A percentile compares a stretch with the other conserved stretches of the same genome.
Evolutionary conservation across 2,797 vertebrate species (phyloP).

Genomic region (Ispidina picta): DNA sequence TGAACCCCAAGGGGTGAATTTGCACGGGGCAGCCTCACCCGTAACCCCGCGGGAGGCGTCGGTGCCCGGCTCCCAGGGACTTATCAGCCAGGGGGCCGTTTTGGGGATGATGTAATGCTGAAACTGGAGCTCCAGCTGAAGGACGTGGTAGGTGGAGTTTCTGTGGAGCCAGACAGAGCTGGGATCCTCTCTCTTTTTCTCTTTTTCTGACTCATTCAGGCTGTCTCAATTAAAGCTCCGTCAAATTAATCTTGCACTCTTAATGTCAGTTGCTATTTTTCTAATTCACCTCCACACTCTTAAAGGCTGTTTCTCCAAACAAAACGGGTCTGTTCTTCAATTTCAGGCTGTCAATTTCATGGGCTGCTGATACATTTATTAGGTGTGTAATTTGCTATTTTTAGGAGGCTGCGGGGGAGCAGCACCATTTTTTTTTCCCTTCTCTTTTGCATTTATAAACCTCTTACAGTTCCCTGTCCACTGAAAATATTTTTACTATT

Average conservation of each 20-base stretch:
- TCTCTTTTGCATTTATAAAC: slow-evolving; percentile 64
- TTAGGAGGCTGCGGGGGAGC: slow-evolving; percentile 70
- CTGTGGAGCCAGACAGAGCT: slow-evolving; percentile 73
- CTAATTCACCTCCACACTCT: slow-evolving; percentile 66
- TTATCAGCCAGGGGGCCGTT: slow-evolving; percentile 48
- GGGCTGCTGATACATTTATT: slow-evolving; percentile 78
- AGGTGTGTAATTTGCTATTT: slow-evolving; percentile 77
- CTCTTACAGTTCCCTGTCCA: slow-evolving; percentile 63
- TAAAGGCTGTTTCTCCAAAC: slow-evolving; percentile 70
- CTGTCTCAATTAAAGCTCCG: slow-evolving; percentile 76
- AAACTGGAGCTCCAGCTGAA: slow-evolving; percentile 62
- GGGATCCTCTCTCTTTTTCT: slow-evolving; percentile 68
- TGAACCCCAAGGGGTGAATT: neutral
- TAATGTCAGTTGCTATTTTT: slow-evolving; percentile 72
- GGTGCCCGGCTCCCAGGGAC: slow-evolving; percentile 19
- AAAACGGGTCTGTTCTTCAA: slow-evolving; percentile 69
- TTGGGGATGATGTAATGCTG: slow-evolving; percentile 64
- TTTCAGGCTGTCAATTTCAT: slow-evolving; percentile 75
- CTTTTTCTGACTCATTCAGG: slow-evolving; percentile 61
- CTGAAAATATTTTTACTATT: slow-evolving; percentile 67
- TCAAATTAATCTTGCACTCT: slow-evolving; percentile 72
- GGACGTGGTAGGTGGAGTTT: slow-evolving; percentile 68
- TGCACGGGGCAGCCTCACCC: fast-evolving
- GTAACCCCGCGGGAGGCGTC: neutral
- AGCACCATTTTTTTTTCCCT: slow-evolving; percentile 21